phyloP scores from a whole-genome alignment of 2,888 invertebrate genomes.

The Selenia dentaria region DNA sequence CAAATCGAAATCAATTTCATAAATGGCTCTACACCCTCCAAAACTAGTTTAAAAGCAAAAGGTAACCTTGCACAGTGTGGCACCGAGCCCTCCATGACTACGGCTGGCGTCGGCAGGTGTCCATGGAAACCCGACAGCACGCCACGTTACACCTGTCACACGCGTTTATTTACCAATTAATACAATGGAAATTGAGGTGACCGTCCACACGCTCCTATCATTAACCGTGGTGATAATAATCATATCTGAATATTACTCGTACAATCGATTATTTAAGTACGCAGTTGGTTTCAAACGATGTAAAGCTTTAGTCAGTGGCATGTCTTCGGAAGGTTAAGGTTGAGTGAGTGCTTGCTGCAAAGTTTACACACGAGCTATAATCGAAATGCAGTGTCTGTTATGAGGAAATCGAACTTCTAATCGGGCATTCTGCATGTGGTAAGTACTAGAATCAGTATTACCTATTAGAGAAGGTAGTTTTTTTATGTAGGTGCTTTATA shows the following conservation, averaged over 20 bases:
- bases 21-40: constrained; percentile 46
- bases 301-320: constrained; percentile 31
- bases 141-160: constrained; percentile 45
- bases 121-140: constrained; percentile 55
- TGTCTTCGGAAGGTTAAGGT: constrained; percentile 42
- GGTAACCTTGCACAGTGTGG: constrained; percentile 57
- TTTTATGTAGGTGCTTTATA: too few species aligned
- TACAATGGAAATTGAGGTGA: constrained; percentile 51
- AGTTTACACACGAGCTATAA: constrained; percentile 38
- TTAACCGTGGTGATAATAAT: constrained; percentile 38
- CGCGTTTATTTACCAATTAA: constrained; percentile 68
- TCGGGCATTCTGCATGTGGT: constrained; percentile 41
- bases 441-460: too few species aligned
- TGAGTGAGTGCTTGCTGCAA: constrained; percentile 41
- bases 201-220: constrained; percentile 48
- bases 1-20: constrained; percentile 40
- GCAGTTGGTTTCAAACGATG: constrained; percentile 19
- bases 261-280: constrained; percentile 15
- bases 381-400: constrained; percentile 43
- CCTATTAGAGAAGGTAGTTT: too few species aligned
- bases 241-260: constrained; percentile 21
- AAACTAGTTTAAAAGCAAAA: constrained; percentile 29
- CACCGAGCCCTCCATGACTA: constrained; percentile 51
- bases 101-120: constrained; percentile 54
- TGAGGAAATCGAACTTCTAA: constrained; percentile 28